phyloP scores from a whole-genome alignment of 2,888 invertebrate species.

The Busseola fusca region DNA sequence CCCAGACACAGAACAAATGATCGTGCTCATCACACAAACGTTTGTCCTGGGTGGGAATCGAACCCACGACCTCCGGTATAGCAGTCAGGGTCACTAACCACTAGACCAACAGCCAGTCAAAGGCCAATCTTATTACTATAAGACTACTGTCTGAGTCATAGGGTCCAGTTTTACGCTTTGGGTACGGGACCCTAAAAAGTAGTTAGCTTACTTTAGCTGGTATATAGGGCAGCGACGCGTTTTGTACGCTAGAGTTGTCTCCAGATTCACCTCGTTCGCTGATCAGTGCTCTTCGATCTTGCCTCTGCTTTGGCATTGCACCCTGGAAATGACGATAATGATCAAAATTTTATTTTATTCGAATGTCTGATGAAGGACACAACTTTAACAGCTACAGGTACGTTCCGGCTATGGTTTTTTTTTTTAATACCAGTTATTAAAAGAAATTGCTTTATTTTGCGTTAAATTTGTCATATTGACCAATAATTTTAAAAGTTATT shows the following conservation, averaged over 20 bases:
- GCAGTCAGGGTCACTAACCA: too few species aligned
- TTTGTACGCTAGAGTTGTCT: conserved; percentile 84
- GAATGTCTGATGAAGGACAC: background rate
- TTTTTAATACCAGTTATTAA: background rate
- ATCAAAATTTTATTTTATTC: background rate
- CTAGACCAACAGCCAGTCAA: too few species aligned
- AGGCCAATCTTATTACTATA: too few species aligned
- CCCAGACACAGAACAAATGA: too few species aligned
- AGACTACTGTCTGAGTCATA: too few species aligned
- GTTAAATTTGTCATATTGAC: background rate
- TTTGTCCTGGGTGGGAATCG: too few species aligned
- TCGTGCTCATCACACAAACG: too few species aligned
- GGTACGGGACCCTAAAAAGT: too few species aligned
- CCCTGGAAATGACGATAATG: conserved; percentile 67
- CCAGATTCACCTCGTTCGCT: conserved; percentile 83
- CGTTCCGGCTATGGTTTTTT: background rate
- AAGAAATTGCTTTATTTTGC: background rate
- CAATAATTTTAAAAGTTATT: background rate
- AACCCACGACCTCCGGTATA: too few species aligned
- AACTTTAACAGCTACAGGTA: background rate
- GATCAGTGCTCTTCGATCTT: conserved; percentile 84
- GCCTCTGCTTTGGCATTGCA: conserved; percentile 82
- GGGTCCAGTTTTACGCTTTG: too few species aligned
- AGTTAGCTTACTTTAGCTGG: conserved; percentile 78
- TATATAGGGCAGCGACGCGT: conserved; percentile 85